Percentiles rank a stretch among this genome's conserved stretches.
These are phyloP conservation scores for Scaptomyza polygonia DNA, from an alignment of 2,888 invertebrate species.

Conservation along the genomic window DNA sequence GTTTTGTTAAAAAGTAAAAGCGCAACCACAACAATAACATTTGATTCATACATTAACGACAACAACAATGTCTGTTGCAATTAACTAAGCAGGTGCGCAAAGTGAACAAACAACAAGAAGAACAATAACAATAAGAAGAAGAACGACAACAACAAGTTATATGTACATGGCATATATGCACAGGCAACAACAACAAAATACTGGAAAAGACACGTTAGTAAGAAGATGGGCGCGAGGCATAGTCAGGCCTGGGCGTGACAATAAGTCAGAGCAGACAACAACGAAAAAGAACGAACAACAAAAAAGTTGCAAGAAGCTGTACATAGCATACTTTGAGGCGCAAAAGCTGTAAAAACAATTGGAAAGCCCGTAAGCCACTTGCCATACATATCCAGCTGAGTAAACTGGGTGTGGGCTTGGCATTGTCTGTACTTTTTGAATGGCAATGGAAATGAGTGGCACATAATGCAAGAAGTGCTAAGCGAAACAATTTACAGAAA, in stretches of 20 bases:
- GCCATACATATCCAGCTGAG: conserved; percentile 37
- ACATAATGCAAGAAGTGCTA: conserved; percentile 27
- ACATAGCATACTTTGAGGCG: conserved; percentile 38
- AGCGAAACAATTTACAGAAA: conserved; percentile 37
- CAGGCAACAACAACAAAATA: conserved; percentile 35
- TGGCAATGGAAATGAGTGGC: conserved; percentile 28
- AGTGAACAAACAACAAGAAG: conserved; percentile 41
- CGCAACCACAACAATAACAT: conserved; percentile 26
- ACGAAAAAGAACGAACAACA: conserved; percentile 8
- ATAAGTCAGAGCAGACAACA: conserved; percentile 37
- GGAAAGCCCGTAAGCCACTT: conserved; percentile 58
- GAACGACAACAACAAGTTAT: neutral
- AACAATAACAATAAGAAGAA: conserved; percentile 9
- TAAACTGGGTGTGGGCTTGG: conserved; percentile 16
- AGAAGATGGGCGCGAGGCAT: conserved; percentile 25
- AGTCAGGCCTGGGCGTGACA: conserved; percentile 24
- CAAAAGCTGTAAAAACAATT: conserved; percentile 43
- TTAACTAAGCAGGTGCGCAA: conserved; percentile 65
- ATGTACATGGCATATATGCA: conserved; percentile 26
- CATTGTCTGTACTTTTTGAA: conserved; percentile 18
- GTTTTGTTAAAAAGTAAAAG: conserved; percentile 22
- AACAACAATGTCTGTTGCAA: conserved; percentile 54
- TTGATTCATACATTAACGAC: conserved; percentile 10
- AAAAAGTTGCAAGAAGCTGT: conserved; percentile 30
- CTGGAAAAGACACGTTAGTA: conserved; percentile 57